Conservation (phyloP, 2,888 invertebrate genomes). For the Meiosimyza decipiens region DNA sequence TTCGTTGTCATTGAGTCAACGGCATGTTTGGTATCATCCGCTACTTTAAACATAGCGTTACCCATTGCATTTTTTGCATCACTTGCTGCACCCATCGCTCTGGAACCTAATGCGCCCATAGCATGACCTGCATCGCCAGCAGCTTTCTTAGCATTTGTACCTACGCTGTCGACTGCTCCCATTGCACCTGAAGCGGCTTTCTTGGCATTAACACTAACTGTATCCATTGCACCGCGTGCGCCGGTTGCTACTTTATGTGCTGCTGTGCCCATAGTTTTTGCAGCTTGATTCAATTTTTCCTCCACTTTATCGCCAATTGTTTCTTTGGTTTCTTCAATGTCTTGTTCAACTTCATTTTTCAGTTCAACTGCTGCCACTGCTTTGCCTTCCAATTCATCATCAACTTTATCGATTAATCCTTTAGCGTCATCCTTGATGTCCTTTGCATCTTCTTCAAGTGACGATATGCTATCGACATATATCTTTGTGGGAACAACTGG, state of each 20-base stretch:
- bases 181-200: slow-evolving; percentile 38
- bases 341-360: slow-evolving; percentile 11
- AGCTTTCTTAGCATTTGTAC: slow-evolving; percentile 26
- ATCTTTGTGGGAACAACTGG: slow-evolving; percentile 56
- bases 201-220: slow-evolving; percentile 42
- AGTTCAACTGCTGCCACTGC: slow-evolving; percentile 17
- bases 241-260: slow-evolving; percentile 38
- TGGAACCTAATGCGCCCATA: slow-evolving; percentile 44
- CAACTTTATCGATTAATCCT: slow-evolving; percentile 5
- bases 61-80: slow-evolving; percentile 50
- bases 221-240: slow-evolving; percentile 47
- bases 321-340: slow-evolving; percentile 32
- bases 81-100: slow-evolving; percentile 44
- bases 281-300: slow-evolving; percentile 36
- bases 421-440: slow-evolving; percentile 35
- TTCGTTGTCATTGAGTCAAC: slow-evolving; percentile 48
- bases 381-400: slow-evolving; percentile 37
- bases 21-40: slow-evolving; percentile 44
- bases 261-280: slow-evolving; percentile 32
- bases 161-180: slow-evolving; percentile 38
- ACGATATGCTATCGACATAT: slow-evolving; percentile 41
- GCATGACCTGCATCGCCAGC: slow-evolving; percentile 30
- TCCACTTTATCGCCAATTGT: slow-evolving; percentile 36
- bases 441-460: slow-evolving; percentile 43
- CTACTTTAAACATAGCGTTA: slow-evolving; percentile 52